phyloP scores from a whole-genome alignment of 2,888 invertebrate species.

The Lasioglossum marginatum region DNA sequence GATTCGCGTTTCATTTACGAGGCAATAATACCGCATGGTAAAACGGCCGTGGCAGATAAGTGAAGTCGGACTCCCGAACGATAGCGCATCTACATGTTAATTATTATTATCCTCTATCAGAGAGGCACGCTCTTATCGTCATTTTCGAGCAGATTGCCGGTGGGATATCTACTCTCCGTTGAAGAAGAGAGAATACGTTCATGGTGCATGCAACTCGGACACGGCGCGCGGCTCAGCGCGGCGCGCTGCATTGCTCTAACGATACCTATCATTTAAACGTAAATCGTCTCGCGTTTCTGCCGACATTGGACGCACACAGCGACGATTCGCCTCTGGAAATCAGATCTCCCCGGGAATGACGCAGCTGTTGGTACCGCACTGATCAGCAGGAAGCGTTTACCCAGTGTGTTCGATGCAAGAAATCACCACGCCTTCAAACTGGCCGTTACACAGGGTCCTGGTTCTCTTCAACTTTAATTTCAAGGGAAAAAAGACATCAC shows the following conservation, averaged over 20 bases:
- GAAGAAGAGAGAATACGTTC: constrained; percentile 39
- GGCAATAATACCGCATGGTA: constrained; percentile 16
- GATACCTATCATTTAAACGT: constrained; percentile 71
- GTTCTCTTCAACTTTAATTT: constrained; percentile 1
- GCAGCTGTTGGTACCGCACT: constrained; percentile 55
- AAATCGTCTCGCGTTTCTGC: constrained; percentile 67
- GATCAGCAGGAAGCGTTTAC: constrained; percentile 62
- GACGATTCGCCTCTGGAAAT: constrained; percentile 60
- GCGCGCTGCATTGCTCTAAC: constrained; percentile 34
- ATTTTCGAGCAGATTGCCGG: constrained; percentile 31
- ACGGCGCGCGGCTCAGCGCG: neutral
- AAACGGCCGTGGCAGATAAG: constrained; percentile 19
- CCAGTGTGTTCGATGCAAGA: constrained; percentile 41
- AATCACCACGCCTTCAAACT: constrained; percentile 47
- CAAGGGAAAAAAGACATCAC: neutral
- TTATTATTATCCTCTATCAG: constrained; percentile 46
- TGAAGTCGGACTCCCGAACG: constrained; percentile 29
- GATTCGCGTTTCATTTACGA: constrained; percentile 13
- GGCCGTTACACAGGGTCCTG: constrained; percentile 15
- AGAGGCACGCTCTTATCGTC: constrained; percentile 20
- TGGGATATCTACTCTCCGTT: constrained; percentile 9
- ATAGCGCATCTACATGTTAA: constrained; percentile 50
- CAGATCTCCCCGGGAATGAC: constrained; percentile 61
- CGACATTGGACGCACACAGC: constrained; percentile 45
- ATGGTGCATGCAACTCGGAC: constrained; percentile 36